Conservation (phyloP, 2,797 vertebrate species). For the Cossypha niveicapilla region DNA sequence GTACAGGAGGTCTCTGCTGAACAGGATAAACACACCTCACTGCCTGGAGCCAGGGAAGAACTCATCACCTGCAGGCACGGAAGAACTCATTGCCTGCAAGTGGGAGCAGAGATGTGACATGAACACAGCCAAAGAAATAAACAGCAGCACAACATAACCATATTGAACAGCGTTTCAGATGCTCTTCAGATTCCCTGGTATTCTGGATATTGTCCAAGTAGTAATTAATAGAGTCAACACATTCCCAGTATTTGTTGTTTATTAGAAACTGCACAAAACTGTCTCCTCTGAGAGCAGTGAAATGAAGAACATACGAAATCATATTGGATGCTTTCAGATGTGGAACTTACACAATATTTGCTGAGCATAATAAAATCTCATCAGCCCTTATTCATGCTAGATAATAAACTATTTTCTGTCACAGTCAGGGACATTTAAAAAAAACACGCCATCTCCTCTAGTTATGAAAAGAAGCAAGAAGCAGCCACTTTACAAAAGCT, state of each 20-base stretch:
- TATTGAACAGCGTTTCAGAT: accelerated
- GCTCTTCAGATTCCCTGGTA: not conserved
- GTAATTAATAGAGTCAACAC: slow-evolving; percentile 45
- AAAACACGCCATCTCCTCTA: not conserved
- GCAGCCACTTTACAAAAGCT: not conserved
- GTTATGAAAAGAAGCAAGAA: not conserved
- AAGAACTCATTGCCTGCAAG: not conserved
- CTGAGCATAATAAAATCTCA: not conserved
- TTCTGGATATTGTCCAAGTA: slow-evolving; percentile 18
- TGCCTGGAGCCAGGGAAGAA: not conserved
- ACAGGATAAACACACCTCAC: not conserved
- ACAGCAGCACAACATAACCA: not conserved
- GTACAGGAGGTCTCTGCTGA: not conserved
- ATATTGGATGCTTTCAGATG: not conserved
- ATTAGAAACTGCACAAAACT: not conserved
- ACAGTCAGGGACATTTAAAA: not conserved
- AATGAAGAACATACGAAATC: not conserved
- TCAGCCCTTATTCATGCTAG: slow-evolving; percentile 5
- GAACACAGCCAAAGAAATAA: not conserved
- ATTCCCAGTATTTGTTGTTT: not conserved
- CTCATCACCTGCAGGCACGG: not conserved
- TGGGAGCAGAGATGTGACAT: not conserved
- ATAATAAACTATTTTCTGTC: slow-evolving; percentile 4
- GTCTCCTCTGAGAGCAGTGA: not conserved
- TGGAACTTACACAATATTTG: not conserved